Evolutionary conservation across 2,888 invertebrate species (phyloP).

Genomic region (Girardia tigrina): DNA sequence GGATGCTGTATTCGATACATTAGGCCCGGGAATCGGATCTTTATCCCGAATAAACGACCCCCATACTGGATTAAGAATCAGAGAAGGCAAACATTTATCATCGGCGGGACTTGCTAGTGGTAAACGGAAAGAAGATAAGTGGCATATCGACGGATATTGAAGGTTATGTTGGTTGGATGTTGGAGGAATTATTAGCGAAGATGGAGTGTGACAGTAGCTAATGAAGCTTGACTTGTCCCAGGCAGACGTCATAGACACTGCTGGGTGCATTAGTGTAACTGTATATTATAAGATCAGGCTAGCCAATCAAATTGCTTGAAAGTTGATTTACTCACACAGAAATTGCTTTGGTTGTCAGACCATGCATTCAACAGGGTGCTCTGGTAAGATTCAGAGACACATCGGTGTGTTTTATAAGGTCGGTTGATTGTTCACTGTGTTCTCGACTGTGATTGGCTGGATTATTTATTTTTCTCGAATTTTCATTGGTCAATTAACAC

Average conservation of each 20-base stretch:
- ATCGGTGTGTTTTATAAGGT: conserved; percentile 7
- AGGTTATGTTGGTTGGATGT: background rate
- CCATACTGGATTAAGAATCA: background rate
- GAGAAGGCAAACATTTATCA: background rate
- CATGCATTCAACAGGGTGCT: conserved; percentile 23
- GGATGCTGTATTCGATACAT: background rate
- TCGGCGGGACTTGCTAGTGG: background rate
- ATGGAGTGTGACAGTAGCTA: background rate
- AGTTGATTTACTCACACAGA: background rate
- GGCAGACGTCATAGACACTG: background rate
- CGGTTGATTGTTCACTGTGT: background rate
- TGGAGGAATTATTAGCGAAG: background rate
- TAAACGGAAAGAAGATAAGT: background rate
- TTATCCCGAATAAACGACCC: background rate
- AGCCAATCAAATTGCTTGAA: conserved; percentile 4
- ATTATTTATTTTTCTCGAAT: background rate
- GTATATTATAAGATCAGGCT: conserved; percentile 13
- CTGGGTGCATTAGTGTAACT: background rate
- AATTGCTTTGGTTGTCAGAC: background rate
- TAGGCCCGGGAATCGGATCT: background rate
- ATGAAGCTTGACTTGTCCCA: conserved; percentile 23
- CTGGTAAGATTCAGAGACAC: background rate
- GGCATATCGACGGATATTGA: background rate
- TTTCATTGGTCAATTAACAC: background rate
- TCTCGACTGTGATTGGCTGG: background rate